Conservation (phyloP, 1,140 invertebrate genomes). For the Ceratosolen fusciceps region DNA sequence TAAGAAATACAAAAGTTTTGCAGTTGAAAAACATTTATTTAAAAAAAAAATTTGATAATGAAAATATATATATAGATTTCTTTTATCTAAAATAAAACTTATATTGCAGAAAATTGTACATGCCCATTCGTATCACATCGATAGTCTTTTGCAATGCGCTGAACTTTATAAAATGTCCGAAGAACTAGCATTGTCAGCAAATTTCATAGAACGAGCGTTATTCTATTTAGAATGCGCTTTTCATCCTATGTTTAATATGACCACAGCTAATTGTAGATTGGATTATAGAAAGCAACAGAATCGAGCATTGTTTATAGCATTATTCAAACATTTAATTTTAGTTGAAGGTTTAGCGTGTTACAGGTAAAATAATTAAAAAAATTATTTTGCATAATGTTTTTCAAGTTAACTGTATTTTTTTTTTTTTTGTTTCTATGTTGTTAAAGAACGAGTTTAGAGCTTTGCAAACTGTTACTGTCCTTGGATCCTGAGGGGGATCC, state of each 20-base stretch:
- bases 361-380: slow-evolving; percentile 58
- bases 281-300: slow-evolving; percentile 90
- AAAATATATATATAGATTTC: too few relatives aligned
- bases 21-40: too few relatives aligned
- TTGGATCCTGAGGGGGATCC: slow-evolving; percentile 90
- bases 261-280: slow-evolving; percentile 81
- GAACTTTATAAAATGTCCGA: slow-evolving; percentile 86
- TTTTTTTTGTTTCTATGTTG: slow-evolving; percentile 36
- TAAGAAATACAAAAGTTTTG: too few relatives aligned
- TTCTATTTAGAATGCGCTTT: slow-evolving; percentile 84
- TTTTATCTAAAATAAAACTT: background rate
- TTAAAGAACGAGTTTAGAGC: slow-evolving; percentile 83
- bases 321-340: slow-evolving; percentile 89
- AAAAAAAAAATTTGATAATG: too few relatives aligned
- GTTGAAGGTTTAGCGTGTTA: slow-evolving; percentile 86
- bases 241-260: slow-evolving; percentile 86
- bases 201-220: slow-evolving; percentile 84
- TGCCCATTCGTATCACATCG: slow-evolving; percentile 85
- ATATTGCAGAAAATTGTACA: slow-evolving; percentile 79
- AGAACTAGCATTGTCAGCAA: slow-evolving; percentile 83
- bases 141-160: slow-evolving; percentile 87
- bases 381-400: slow-evolving; percentile 4
- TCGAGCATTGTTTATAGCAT: slow-evolving; percentile 84
- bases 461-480: slow-evolving; percentile 83
- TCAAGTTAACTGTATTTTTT: background rate